phyloP scores from a whole-genome alignment of 1,140 invertebrate genomes.

The Macrocentrus cingulum region DNA sequence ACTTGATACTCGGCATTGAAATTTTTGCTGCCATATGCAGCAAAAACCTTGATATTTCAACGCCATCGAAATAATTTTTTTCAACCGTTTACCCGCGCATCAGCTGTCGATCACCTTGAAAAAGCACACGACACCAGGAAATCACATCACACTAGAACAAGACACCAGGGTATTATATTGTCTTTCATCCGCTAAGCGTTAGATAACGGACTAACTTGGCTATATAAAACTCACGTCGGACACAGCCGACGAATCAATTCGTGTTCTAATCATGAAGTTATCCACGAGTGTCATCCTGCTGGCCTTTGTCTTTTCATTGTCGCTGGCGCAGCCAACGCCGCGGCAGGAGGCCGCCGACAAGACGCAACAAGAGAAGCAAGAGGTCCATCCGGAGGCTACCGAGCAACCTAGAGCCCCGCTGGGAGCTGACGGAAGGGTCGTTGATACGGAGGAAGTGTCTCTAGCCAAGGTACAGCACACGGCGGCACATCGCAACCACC shows the following conservation, averaged over 20 bases:
- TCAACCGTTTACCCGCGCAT: not conserved
- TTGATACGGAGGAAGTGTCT: constrained; percentile 61
- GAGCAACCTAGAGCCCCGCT: constrained; percentile 20
- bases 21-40: constrained; percentile 10
- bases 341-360: not conserved
- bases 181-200: not conserved
- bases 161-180: constrained; percentile 8
- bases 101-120: constrained; percentile 6
- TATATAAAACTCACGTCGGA: constrained; percentile 6
- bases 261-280: too few relatives aligned
- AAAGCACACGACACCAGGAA: constrained; percentile 7
- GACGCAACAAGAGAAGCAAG: not conserved
- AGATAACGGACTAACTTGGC: not conserved
- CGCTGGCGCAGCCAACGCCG: too few relatives aligned
- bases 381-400: not conserved
- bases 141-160: constrained; percentile 4
- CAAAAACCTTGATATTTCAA: too few relatives aligned
- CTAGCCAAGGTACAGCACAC: constrained; percentile 61
- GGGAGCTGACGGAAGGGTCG: constrained; percentile 55
- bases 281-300: not conserved
- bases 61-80: not conserved
- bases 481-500: constrained; percentile 56
- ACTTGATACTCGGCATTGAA: constrained; percentile 39
- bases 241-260: too few relatives aligned
- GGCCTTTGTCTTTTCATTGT: too few relatives aligned